Evolutionary conservation across 2,113 vertebrate species (phyloP).

Genomic region (Ictidomys tridecemlineatus): DNA sequence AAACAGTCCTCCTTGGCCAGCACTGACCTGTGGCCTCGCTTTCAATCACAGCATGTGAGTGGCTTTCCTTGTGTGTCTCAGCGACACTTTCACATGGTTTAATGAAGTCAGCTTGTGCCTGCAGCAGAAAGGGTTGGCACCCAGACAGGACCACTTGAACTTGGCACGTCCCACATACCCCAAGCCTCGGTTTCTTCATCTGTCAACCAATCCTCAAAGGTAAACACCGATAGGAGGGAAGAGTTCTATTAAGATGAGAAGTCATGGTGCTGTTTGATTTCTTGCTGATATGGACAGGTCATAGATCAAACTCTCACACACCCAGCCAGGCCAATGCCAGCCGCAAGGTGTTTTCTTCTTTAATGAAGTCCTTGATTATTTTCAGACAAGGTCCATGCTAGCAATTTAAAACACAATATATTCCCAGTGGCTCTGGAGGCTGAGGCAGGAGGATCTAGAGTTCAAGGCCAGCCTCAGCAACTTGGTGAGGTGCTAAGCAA

Average conservation of each 20-base stretch:
- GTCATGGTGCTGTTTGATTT: background rate
- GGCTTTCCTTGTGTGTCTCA: background rate
- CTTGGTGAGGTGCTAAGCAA: too few relatives aligned
- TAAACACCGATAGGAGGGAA: background rate
- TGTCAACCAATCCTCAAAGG: background rate
- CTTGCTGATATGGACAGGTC: background rate
- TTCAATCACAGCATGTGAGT: background rate
- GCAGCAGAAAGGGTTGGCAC: background rate
- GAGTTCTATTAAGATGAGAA: background rate
- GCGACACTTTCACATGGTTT: background rate
- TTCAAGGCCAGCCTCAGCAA: too few relatives aligned
- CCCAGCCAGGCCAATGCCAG: background rate
- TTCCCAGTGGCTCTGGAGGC: too few relatives aligned
- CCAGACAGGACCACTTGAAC: background rate
- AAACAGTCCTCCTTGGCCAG: background rate
- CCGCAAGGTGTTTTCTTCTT: constrained; percentile 15
- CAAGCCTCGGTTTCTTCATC: background rate
- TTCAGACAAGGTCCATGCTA: background rate
- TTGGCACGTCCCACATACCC: background rate
- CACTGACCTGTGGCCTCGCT: background rate
- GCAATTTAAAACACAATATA: background rate
- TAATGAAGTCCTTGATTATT: background rate
- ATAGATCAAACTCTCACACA: background rate
- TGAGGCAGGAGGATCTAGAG: too few relatives aligned
- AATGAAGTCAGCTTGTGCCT: background rate